Conservation (phyloP, 2,888 invertebrate genomes). For the Cyclophora albipunctata region DNA sequence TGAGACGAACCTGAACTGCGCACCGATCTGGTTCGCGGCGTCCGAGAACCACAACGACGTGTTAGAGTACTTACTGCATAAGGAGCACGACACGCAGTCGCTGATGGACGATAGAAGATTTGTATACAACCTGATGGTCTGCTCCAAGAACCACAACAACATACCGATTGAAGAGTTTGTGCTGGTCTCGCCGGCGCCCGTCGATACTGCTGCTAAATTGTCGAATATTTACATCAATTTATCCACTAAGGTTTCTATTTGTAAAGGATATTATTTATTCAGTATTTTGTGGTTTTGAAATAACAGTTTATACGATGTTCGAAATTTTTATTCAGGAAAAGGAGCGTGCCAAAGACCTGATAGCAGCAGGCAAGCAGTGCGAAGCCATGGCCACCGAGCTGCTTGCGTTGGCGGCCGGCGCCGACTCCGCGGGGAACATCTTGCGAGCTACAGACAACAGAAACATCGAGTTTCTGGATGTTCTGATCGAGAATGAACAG, state of each 20-base stretch:
- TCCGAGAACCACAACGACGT: constrained; percentile 98
- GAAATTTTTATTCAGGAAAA: constrained; percentile 80
- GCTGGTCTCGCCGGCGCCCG: constrained; percentile 98
- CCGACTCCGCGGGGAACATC: constrained; percentile 95
- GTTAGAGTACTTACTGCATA: constrained; percentile 94
- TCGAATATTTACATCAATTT: constrained; percentile 92
- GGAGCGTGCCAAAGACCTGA: constrained; percentile 97
- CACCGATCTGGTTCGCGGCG: constrained; percentile 98
- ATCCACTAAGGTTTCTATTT: constrained; percentile 82
- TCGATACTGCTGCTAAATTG: constrained; percentile 98
- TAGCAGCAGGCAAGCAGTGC: constrained; percentile 96
- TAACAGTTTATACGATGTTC: not conserved
- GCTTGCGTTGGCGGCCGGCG: constrained; percentile 92
- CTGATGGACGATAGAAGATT: constrained; percentile 99
- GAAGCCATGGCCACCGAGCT: constrained; percentile 98
- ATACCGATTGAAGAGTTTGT: constrained; percentile 98
- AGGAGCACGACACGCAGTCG: constrained; percentile 97
- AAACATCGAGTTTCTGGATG: constrained; percentile 96
- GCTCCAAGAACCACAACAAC: constrained; percentile 96
- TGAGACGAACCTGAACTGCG: constrained; percentile 96
- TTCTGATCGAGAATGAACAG: constrained; percentile 98
- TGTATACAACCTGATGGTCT: constrained; percentile 98
- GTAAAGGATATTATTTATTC: constrained; percentile 4
- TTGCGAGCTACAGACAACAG: constrained; percentile 95
- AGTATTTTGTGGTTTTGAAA: constrained; percentile 5